Evolutionary conservation across 2,113 vertebrate species (phyloP).

Genomic region (Balaenoptera acutorostrata): DNA sequence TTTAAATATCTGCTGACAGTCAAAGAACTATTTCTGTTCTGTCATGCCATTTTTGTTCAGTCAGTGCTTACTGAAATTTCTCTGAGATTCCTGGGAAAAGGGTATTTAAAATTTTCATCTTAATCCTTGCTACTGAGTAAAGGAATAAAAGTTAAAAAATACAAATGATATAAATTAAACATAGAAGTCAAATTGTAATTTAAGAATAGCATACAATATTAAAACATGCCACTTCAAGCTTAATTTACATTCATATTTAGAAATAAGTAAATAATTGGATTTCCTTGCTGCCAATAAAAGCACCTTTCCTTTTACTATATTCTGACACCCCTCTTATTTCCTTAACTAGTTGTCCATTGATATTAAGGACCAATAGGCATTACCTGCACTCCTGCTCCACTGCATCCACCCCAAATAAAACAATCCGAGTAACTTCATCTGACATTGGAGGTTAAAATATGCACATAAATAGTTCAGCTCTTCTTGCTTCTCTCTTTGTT

Average conservation of each 20-base stretch:
- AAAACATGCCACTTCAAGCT: background rate
- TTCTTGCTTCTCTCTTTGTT: background rate
- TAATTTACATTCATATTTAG: background rate
- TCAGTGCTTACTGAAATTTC: conserved; percentile 1
- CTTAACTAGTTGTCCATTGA: background rate
- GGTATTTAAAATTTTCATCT: background rate
- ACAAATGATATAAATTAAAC: conserved; percentile 20
- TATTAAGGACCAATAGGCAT: background rate
- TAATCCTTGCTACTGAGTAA: background rate
- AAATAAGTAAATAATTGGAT: background rate
- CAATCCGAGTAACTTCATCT: background rate
- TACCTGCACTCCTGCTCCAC: background rate
- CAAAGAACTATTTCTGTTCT: conserved; percentile 48
- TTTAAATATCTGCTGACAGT: conserved; percentile 60
- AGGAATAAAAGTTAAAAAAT: background rate
- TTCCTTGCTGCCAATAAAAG: background rate
- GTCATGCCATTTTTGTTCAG: conserved; percentile 29
- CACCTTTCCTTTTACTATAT: background rate
- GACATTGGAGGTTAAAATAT: background rate
- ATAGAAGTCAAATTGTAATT: background rate
- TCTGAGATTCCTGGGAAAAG: background rate
- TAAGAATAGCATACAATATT: background rate
- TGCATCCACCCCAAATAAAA: background rate
- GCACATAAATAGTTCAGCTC: background rate
- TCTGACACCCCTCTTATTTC: background rate